These are phyloP conservation scores for Drosophila grimshawi DNA, from an alignment of 1,140 invertebrate genomes.

Conservation along the genomic window DNA sequence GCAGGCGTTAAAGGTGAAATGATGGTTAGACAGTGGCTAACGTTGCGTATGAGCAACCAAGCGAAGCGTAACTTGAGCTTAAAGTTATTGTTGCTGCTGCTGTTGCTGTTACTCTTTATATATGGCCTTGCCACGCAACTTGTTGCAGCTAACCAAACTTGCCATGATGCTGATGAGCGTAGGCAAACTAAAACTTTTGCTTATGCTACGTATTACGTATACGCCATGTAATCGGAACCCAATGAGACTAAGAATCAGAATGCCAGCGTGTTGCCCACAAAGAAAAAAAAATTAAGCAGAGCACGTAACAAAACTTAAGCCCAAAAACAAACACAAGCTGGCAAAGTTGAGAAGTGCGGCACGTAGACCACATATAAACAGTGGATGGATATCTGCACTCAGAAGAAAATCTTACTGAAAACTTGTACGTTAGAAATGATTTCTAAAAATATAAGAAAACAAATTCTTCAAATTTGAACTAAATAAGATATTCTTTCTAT, in stretches of 20 bases:
- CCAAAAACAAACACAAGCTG: conserved; percentile 34
- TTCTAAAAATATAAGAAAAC: too few relatives aligned
- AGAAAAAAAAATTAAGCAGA: conserved; percentile 58
- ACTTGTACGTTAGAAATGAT: too few relatives aligned
- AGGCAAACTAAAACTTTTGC: conserved; percentile 35
- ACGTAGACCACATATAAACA: conserved; percentile 50
- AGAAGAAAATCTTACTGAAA: not conserved
- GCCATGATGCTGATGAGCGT: not conserved
- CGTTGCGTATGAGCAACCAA: conserved; percentile 52
- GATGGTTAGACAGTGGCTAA: conserved; percentile 21
- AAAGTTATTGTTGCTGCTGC: conserved; percentile 25
- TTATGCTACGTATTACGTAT: conserved; percentile 46
- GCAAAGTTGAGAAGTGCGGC: conserved; percentile 9
- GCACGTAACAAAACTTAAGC: conserved; percentile 72
- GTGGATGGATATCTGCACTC: conserved; percentile 43
- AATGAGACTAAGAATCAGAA: conserved; percentile 41
- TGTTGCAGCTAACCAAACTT: conserved; percentile 55
- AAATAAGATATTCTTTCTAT: too few relatives aligned
- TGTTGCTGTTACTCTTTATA: not conserved
- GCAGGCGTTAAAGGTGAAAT: conserved; percentile 25
- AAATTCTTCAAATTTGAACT: too few relatives aligned
- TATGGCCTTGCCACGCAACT: conserved; percentile 44
- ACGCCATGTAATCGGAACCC: conserved; percentile 61
- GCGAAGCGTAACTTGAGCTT: conserved; percentile 36
- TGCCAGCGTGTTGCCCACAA: conserved; percentile 16